Percentiles rank a stretch among this genome's conserved stretches.
Evolutionary conservation across 2,888 invertebrate genomes (phyloP).

Genomic region (Limnephilus lunatus): DNA sequence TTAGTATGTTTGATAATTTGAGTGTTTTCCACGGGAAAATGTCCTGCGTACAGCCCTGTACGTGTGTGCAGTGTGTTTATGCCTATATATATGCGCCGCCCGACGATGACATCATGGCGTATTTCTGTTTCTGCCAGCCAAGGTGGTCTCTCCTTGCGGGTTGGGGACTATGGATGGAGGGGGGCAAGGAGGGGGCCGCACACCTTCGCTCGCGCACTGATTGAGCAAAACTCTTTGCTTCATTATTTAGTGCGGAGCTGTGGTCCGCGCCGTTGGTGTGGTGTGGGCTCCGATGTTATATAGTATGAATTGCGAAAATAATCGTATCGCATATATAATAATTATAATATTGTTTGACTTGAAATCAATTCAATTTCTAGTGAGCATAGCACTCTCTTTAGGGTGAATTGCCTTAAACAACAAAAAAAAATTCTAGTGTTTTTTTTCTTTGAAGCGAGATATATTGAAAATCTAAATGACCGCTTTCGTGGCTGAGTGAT

Average conservation of each 20-base stretch:
- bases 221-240: neutral
- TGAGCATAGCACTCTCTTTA: too few relatives aligned
- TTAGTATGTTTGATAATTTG: neutral
- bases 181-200: neutral
- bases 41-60: neutral
- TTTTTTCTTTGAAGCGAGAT: too few relatives aligned
- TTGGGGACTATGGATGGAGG: neutral
- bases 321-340: neutral
- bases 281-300: neutral
- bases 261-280: neutral
- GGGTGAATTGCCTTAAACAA: too few relatives aligned
- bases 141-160: conserved; percentile 39
- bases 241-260: too few relatives aligned
- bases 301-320: neutral
- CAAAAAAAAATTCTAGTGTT: too few relatives aligned
- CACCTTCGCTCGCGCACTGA: conserved; percentile 15
- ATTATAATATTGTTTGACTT: neutral
- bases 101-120: conserved; percentile 58
- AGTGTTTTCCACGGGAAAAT: neutral
- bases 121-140: conserved; percentile 51
- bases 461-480: too few relatives aligned
- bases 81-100: neutral
- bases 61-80: neutral
- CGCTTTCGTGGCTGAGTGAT: too few relatives aligned
- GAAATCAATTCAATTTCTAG: neutral